Base-by-base conservation (phyloP, 2,797 vertebrate genomes). In the Emydoidea blandingii region DNA sequence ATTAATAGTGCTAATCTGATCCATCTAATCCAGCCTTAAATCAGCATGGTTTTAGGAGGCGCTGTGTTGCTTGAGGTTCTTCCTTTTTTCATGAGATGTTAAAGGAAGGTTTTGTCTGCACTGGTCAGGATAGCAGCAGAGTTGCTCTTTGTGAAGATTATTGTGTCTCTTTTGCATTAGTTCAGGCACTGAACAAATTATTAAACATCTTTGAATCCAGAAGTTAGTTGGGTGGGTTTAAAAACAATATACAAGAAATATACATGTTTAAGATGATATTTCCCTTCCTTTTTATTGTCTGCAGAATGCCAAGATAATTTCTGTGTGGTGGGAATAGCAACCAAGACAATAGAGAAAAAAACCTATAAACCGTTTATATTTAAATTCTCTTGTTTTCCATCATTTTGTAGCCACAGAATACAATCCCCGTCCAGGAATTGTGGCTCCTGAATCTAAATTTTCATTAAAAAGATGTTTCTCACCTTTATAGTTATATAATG, bases 401-500 rank as follows among this genome's bases (percentile, higher is more conserved):
- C 12, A 16, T 54, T 86, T 85, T 62, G 29, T 86, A 91, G 83
- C 34, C 29, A 1, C 29, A 1, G 0, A 74, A 54, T 0, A 10
- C 81, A n/a, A 27, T 10, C 25, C 4, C 12, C 29, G 14, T 15
- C 14, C 44, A 44, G 19, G 34, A 68, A 12, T n/a, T 72, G 8
- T 78, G 53, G 59, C 56, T 92, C 56, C 83, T 79, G 2, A 95
- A 96, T 92, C 92, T 87, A 86, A 16, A 89, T 92, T 93, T 92
- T 95, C 89, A 95, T 96, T 95, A 65, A 89, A 91, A 95, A 82
- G 44, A 65, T 76, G 37, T 89, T 96, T 94, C 92, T 93, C 27
- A 0, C 92, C 86, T 90, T 91, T 86, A 4, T 89, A 23, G 92
- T 94, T 95, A 79, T 80, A 80, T 92, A 76, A 53, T 31, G 29